These are phyloP conservation scores for Eulemur rufifrons DNA, from an alignment of 2,113 vertebrate genomes.

Conservation along the genomic window DNA sequence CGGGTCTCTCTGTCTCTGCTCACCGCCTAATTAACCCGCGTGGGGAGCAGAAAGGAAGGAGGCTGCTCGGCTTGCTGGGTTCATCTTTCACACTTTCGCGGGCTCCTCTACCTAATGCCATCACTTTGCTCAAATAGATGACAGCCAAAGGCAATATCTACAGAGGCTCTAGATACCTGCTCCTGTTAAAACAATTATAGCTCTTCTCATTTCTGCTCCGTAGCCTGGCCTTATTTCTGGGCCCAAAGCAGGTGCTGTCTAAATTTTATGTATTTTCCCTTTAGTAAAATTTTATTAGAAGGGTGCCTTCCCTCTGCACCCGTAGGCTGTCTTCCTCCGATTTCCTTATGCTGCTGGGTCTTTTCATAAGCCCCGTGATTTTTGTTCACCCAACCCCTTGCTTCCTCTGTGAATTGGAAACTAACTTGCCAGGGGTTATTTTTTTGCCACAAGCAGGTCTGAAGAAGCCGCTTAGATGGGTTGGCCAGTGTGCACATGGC, in stretches of 20 bases:
- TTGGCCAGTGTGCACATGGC: accelerated
- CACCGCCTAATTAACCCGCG: not conserved
- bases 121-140: not conserved
- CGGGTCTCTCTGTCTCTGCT: accelerated
- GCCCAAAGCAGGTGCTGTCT: not conserved
- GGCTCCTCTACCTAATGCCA: not conserved
- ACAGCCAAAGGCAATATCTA: not conserved
- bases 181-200: not conserved
- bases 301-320: not conserved
- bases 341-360: not conserved
- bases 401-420: not conserved
- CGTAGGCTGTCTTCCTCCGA: accelerated
- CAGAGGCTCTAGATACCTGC: not conserved
- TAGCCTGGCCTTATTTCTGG: not conserved
- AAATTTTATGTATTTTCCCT: not conserved
- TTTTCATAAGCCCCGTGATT: not conserved
- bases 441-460: not conserved
- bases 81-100: not conserved
- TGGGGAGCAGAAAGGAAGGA: accelerated
- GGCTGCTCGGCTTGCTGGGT: accelerated
- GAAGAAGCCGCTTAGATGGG: too few relatives aligned
- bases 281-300: not conserved
- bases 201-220: not conserved
- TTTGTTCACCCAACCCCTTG: not conserved
- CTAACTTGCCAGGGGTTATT: not conserved